Base-by-base conservation (phyloP, 2,888 invertebrate species). In the Eustalomyia histrio region DNA sequence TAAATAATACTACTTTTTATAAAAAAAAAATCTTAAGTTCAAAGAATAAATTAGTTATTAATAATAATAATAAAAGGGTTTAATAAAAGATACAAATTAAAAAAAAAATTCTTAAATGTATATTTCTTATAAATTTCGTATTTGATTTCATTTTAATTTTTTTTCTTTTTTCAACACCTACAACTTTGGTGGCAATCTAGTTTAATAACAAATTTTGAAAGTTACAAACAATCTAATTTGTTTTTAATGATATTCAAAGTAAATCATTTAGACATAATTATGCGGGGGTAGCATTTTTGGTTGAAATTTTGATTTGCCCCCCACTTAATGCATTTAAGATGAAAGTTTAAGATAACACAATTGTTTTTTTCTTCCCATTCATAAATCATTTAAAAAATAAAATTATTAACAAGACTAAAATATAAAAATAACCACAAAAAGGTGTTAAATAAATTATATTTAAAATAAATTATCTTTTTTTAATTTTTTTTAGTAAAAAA, bases 71-170 rank as follows among this genome's bases (percentile, higher is more conserved):
- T n/a, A n/a, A n/a, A n/a, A n/a, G n/a, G n/a, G n/a, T n/a, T n/a
- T n/a, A n/a, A n/a, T n/a, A n/a, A n/a, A n/a, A n/a, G n/a, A n/a
- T n/a, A n/a, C n/a, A n/a, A n/a, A n/a, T n/a, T n/a, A n/a, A n/a
- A n/a, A n/a, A n/a, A n/a, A n/a, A n/a, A n/a, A n/a, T n/a, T n/a
- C n/a, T n/a, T n/a, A n/a, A n/a, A n/a, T n/a, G n/a, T n/a, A n/a
- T n/a, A 29, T 47, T 14, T 47, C n/a, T n/a, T 16, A 47, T 47
- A 47, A 47, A n/a, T 47, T 47, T 47, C 43, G n/a, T 47, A n/a
- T n/a, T 47, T n/a, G 43, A 5, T n/a, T 47, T n/a, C n/a, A 47
- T 47, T 47, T 47, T 14, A n/a, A 47, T 14, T n/a, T 14, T n/a
- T n/a, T 47, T n/a, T 14, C 43, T 47, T 10, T 2, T n/a, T 47